A percentile compares a stretch with the other conserved stretches of the same genome.
These are phyloP conservation scores for Gisinianus flammeolus DNA, from an alignment of 2,888 invertebrate species.

Conservation along the genomic window DNA sequence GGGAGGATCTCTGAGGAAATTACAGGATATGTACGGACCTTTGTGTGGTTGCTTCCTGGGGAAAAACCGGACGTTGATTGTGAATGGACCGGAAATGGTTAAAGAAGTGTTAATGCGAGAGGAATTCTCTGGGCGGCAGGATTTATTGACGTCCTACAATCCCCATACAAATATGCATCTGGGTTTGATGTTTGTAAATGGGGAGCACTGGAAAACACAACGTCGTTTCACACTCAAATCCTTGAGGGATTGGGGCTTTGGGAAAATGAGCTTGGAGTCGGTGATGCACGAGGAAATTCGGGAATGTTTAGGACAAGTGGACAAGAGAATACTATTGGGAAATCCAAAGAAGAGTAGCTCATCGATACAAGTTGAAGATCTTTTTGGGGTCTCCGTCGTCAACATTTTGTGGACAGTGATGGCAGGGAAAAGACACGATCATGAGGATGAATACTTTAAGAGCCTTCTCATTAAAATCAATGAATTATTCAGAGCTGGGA, in stretches of 20 bases:
- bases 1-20: slow-evolving; percentile 16
- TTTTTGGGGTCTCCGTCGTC: slow-evolving; percentile 47
- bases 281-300: slow-evolving; percentile 66
- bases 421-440: slow-evolving; percentile 49
- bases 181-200: too few species aligned
- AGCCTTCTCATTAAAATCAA: slow-evolving; percentile 36
- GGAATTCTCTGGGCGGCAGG: slow-evolving; percentile 69
- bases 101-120: slow-evolving; percentile 67
- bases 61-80: slow-evolving; percentile 65
- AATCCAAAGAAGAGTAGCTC: slow-evolving; percentile 16
- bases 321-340: slow-evolving; percentile 10
- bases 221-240: slow-evolving; percentile 66
- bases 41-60: slow-evolving; percentile 69
- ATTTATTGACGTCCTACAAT: too few species aligned
- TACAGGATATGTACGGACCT: slow-evolving; percentile 60
- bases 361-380: slow-evolving; percentile 44
- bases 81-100: slow-evolving; percentile 66
- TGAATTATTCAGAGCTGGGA: slow-evolving; percentile 40
- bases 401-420: slow-evolving; percentile 57
- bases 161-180: too few species aligned
- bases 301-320: slow-evolving; percentile 47
- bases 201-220: too few species aligned
- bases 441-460: slow-evolving; percentile 54
- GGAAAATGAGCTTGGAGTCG: slow-evolving; percentile 65
- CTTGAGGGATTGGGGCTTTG: slow-evolving; percentile 67